phyloP scores from a whole-genome alignment of 2,888 invertebrate genomes.

The Eilema caniola region DNA sequence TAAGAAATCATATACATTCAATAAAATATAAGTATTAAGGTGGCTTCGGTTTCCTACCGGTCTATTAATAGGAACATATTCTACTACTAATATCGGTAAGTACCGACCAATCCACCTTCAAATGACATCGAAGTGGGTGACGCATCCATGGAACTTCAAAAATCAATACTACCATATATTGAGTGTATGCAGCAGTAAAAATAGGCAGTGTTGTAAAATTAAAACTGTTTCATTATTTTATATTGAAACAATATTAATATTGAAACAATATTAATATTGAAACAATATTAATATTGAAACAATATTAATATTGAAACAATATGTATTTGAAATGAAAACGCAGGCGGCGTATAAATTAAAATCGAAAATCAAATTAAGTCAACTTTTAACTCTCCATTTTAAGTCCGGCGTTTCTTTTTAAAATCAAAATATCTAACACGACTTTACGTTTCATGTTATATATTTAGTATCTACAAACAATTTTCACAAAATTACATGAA shows the following conservation, averaged over 20 bases:
- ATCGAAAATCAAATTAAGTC: slow-evolving; percentile 2
- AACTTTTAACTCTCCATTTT: background rate
- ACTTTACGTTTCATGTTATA: background rate
- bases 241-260: background rate
- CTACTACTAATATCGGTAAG: slow-evolving; percentile 33
- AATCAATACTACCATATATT: slow-evolving; percentile 57
- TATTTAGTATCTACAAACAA: background rate
- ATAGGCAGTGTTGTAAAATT: background rate
- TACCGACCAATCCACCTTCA: slow-evolving; percentile 55
- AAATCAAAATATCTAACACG: background rate
- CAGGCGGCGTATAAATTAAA: background rate
- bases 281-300: background rate
- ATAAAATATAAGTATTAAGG: background rate
- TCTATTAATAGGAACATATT: slow-evolving; percentile 46
- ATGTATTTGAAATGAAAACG: background rate
- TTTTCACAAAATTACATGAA: background rate
- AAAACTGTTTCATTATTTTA: background rate
- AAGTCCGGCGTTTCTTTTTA: background rate
- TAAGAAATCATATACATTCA: background rate
- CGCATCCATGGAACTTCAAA: slow-evolving; percentile 56
- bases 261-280: background rate
- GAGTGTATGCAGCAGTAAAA: background rate
- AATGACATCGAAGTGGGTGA: slow-evolving; percentile 59
- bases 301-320: background rate
- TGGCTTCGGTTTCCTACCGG: slow-evolving; percentile 27